Evolutionary conservation across 2,113 vertebrate species (phyloP).

Genomic region (Onychorhynchus coronatus): DNA sequence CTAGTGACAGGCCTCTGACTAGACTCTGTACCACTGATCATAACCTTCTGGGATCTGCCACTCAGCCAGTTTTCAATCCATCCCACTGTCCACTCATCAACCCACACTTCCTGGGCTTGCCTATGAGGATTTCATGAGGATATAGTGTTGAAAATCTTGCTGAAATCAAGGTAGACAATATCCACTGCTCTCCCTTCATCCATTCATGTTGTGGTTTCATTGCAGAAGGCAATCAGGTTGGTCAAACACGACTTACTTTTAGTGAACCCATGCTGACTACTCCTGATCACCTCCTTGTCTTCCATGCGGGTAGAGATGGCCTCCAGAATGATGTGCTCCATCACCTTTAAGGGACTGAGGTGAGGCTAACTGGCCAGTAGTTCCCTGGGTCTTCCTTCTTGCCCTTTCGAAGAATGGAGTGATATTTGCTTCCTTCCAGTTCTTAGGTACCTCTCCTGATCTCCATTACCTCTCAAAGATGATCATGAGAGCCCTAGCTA

Average conservation of each 20-base stretch:
- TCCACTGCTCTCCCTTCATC: not conserved
- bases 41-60: not conserved
- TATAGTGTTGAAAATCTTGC: not conserved
- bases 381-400: not conserved
- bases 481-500: not conserved
- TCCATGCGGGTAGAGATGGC: not conserved
- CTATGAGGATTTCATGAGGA: not conserved
- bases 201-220: not conserved
- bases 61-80: not conserved
- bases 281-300: not conserved
- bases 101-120: not conserved
- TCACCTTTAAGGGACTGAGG: not conserved
- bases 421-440: not conserved
- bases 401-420: not conserved
- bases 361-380: not conserved
- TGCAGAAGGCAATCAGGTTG: not conserved
- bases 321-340: not conserved
- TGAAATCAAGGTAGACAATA: not conserved
- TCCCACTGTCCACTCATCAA: not conserved
- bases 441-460: not conserved
- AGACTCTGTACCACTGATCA: not conserved
- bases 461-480: not conserved
- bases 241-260: not conserved
- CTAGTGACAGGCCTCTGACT: not conserved
- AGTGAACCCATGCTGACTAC: not conserved